A percentile compares a stretch with the other conserved stretches of the same genome.
phyloP scores from a whole-genome alignment of 2,797 vertebrate genomes.

The Onychomys torridus region DNA sequence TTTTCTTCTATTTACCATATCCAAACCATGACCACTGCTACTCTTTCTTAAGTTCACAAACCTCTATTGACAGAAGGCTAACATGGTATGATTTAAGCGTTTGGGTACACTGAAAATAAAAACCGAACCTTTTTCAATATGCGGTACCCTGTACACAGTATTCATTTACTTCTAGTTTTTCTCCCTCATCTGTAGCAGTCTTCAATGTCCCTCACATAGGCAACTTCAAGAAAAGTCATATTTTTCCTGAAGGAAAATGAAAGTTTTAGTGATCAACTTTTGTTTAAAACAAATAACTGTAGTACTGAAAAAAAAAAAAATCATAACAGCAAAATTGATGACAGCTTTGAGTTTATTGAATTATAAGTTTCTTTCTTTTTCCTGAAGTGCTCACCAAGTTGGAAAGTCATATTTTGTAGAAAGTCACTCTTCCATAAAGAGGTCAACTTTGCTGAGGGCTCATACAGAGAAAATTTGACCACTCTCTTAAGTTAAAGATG shows the following conservation, averaged over 20 bases:
- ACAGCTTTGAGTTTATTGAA: background rate
- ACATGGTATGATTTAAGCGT: background rate
- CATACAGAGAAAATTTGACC: slow-evolving; percentile 51
- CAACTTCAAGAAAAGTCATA: background rate
- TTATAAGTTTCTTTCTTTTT: background rate
- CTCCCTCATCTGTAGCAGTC: background rate
- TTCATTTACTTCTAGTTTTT: background rate
- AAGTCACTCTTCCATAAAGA: slow-evolving; percentile 36
- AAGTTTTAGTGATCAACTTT: background rate
- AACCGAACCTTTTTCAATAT: background rate
- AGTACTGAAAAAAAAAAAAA: background rate
- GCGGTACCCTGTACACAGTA: background rate
- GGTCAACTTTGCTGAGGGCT: slow-evolving; percentile 21
- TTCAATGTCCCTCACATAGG: background rate
- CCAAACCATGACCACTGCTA: background rate
- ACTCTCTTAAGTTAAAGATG: slow-evolving; percentile 68
- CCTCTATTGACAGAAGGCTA: background rate
- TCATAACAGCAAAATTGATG: background rate
- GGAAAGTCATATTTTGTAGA: background rate
- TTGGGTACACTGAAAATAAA: background rate
- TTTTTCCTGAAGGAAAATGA: background rate
- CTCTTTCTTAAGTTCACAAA: background rate
- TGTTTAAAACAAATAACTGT: background rate
- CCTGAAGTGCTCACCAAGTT: background rate
- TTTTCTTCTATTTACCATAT: background rate